Evolutionary conservation across 2,888 invertebrate species (phyloP).

Genomic region (Crioceris asparagi): DNA sequence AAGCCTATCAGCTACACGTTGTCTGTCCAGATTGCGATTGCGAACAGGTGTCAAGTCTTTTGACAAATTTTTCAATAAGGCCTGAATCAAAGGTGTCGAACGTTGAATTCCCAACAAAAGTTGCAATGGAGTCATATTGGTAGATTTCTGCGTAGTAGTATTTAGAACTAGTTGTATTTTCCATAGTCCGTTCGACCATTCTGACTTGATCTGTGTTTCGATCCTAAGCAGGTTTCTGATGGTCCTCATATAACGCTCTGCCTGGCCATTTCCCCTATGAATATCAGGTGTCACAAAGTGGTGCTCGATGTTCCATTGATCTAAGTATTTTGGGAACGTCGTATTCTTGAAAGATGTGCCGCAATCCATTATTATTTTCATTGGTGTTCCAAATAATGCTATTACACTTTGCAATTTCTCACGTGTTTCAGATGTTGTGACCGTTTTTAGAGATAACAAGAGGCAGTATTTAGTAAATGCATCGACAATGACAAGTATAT

Average conservation of each 20-base stretch:
- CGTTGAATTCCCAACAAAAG: slow-evolving; percentile 14
- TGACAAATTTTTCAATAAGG: slow-evolving; percentile 12
- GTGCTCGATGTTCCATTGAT: slow-evolving; percentile 10
- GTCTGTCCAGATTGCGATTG: slow-evolving; percentile 12
- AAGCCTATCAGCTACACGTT: slow-evolving; percentile 8
- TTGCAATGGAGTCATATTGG: slow-evolving; percentile 15
- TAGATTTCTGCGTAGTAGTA: slow-evolving; percentile 18
- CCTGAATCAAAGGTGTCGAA: slow-evolving; percentile 18
- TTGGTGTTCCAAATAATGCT: slow-evolving; percentile 17
- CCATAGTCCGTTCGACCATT: slow-evolving; percentile 17
- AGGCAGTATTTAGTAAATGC: slow-evolving; percentile 8
- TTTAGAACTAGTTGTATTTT: slow-evolving; percentile 19
- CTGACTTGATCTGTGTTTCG: slow-evolving; percentile 14
- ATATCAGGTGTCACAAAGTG: slow-evolving; percentile 15
- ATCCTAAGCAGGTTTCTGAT: slow-evolving; percentile 17
- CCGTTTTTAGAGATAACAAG: slow-evolving; percentile 10
- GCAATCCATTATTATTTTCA: slow-evolving; percentile 14
- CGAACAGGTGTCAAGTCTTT: slow-evolving; percentile 13
- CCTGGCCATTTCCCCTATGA: slow-evolving; percentile 18
- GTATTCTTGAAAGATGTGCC: slow-evolving; percentile 15
- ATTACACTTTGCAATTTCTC: slow-evolving; percentile 10
- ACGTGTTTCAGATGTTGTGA: slow-evolving; percentile 12
- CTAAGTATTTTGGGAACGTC: slow-evolving; percentile 14
- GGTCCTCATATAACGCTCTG: slow-evolving; percentile 19
- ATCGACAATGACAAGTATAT: no score